Conservation (phyloP, 2,797 vertebrate species). For the Todus mexicanus region DNA sequence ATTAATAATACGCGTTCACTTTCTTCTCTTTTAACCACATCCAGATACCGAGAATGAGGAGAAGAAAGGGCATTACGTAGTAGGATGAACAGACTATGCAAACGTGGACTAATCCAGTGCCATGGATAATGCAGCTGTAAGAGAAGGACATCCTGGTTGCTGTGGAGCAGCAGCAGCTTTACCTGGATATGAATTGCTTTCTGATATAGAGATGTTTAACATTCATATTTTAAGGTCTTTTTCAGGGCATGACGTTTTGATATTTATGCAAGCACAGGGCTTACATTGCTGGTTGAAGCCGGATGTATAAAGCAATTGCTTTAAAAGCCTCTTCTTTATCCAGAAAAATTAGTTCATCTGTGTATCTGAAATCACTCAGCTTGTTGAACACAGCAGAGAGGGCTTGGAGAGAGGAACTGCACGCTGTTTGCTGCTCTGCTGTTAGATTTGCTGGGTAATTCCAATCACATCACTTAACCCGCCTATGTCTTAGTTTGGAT, state of each 20-base stretch:
- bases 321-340: background rate
- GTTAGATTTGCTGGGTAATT: background rate
- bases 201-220: background rate
- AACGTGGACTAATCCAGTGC: slow-evolving; percentile 44
- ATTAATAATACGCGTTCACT: background rate
- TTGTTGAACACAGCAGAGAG: background rate
- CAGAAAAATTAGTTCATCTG: background rate
- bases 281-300: background rate
- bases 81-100: slow-evolving; percentile 42
- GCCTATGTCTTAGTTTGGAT: background rate
- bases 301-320: background rate
- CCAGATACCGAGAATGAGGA: slow-evolving; percentile 50
- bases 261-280: background rate
- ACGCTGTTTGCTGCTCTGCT: background rate
- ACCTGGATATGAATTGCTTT: slow-evolving; percentile 20
- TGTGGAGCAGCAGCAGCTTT: slow-evolving; percentile 62
- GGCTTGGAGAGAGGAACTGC: background rate
- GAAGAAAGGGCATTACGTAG: slow-evolving; percentile 14
- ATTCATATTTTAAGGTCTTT: background rate
- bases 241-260: background rate
- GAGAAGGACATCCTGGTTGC: slow-evolving; percentile 37
- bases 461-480: background rate
- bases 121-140: slow-evolving; percentile 8
- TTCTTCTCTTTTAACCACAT: background rate
- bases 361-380: background rate